A percentile compares a stretch with the other conserved stretches of the same genome.
Evolutionary conservation across 2,797 vertebrate species (phyloP).

Genomic region (Sebastes oblongus): DNA sequence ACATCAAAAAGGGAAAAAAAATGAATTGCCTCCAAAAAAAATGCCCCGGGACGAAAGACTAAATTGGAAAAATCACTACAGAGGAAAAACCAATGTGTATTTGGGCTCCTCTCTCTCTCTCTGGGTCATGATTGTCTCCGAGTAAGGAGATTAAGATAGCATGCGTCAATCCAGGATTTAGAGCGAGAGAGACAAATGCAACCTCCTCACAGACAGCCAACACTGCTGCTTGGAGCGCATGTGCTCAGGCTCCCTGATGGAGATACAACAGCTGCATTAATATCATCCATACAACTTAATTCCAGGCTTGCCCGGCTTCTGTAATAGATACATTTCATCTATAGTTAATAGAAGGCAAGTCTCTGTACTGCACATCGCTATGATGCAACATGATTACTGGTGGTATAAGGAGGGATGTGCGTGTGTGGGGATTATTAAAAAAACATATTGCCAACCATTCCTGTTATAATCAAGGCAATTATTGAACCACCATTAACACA

Average conservation of each 20-base stretch:
- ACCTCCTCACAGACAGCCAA: constrained; percentile 59
- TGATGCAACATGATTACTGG: constrained; percentile 57
- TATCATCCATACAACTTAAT: constrained; percentile 41
- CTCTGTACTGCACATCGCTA: constrained; percentile 1
- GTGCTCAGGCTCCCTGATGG: constrained; percentile 20
- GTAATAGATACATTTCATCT: constrained; percentile 47
- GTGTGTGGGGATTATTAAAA: constrained; percentile 31
- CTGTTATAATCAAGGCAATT: constrained; percentile 23
- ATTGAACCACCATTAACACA: background rate
- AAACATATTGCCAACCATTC: constrained; percentile 6
- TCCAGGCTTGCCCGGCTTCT: background rate
- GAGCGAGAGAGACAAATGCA: constrained; percentile 75
- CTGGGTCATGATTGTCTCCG: constrained; percentile 78
- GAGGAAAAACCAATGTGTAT: constrained; percentile 10
- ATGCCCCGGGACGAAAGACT: background rate
- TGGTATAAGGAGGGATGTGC: background rate
- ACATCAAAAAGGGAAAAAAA: background rate
- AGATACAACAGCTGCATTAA: constrained; percentile 46
- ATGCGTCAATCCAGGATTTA: constrained; percentile 84
- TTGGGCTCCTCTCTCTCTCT: constrained; percentile 26
- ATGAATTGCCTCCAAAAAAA: background rate
- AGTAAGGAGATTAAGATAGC: constrained; percentile 85
- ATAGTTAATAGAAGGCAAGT: background rate
- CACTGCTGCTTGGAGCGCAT: constrained; percentile 23
- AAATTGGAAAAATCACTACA: constrained; percentile 19